A percentile compares a stretch with the other conserved stretches of the same genome.
Evolutionary conservation across 2,888 invertebrate species (phyloP).

Genomic region (Cheiracanthium punctorium): DNA sequence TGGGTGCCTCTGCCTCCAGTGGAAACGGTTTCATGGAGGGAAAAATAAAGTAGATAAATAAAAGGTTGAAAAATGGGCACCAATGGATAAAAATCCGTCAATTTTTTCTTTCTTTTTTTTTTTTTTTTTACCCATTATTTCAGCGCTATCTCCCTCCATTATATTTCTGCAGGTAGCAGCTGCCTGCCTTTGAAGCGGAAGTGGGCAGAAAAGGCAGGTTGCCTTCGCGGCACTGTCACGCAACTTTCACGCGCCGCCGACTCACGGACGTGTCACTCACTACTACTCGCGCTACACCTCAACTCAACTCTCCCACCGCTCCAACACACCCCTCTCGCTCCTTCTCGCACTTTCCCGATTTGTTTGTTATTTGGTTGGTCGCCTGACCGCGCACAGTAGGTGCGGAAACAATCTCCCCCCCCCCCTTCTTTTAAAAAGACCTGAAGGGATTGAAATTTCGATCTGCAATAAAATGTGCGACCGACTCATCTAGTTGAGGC

Average conservation of each 20-base stretch:
- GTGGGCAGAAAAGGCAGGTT: constrained; percentile 16
- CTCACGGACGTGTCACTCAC: constrained; percentile 53
- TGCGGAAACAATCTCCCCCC: background rate
- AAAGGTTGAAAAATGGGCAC: constrained; percentile 3
- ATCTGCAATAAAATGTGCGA: too few species aligned
- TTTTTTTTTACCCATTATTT: background rate
- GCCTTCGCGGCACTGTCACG: constrained; percentile 14
- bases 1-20: background rate
- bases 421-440: too few species aligned
- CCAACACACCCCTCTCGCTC: background rate
- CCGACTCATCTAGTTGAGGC: too few species aligned
- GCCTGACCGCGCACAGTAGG: background rate
- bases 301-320: background rate
- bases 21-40: background rate
- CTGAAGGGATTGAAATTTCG: too few species aligned
- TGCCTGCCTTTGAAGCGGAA: constrained; percentile 1
- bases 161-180: constrained; percentile 17
- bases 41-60: background rate
- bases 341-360: background rate
- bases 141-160: too few species aligned
- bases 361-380: constrained; percentile 1
- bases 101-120: background rate
- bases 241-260: constrained; percentile 48
- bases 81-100: background rate
- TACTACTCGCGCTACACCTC: background rate